These are phyloP conservation scores for Tortricodes alternella DNA, from an alignment of 2,888 invertebrate species.

Conservation along the genomic window DNA sequence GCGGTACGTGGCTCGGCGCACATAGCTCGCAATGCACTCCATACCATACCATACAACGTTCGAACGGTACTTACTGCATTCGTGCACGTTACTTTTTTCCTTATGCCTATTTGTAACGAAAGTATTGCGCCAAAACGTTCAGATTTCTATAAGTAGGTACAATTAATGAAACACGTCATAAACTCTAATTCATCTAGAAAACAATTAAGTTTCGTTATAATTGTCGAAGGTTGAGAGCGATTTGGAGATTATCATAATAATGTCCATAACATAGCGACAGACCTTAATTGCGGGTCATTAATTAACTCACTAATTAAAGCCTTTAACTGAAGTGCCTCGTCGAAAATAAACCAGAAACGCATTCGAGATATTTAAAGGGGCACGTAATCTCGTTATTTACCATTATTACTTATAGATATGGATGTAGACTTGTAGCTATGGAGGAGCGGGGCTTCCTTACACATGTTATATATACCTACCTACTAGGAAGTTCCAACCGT, in stretches of 20 bases:
- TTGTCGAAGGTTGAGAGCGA: no score
- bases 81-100: constrained; percentile 18
- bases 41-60: constrained; percentile 37
- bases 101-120: background rate
- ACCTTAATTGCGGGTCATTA: constrained; percentile 13
- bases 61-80: constrained; percentile 28
- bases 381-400: no score
- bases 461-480: no score
- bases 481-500: no score
- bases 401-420: no score
- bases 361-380: background rate
- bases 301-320: background rate
- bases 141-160: background rate
- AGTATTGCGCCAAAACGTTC: background rate
- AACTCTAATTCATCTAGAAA: background rate
- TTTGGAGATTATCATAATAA: constrained; percentile 6
- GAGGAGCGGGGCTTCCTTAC: no score
- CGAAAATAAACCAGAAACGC: background rate
- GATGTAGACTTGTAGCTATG: no score
- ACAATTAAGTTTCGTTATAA: no score
- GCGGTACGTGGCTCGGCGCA: constrained; percentile 45
- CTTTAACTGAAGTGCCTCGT: background rate
- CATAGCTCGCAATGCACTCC: constrained; percentile 47
- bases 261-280: background rate
- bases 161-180: background rate